Evolutionary conservation across 2,113 vertebrate genomes (phyloP), one percentile per base, ranked within the genome.

Genomic region (Astur gentilis): DNA sequence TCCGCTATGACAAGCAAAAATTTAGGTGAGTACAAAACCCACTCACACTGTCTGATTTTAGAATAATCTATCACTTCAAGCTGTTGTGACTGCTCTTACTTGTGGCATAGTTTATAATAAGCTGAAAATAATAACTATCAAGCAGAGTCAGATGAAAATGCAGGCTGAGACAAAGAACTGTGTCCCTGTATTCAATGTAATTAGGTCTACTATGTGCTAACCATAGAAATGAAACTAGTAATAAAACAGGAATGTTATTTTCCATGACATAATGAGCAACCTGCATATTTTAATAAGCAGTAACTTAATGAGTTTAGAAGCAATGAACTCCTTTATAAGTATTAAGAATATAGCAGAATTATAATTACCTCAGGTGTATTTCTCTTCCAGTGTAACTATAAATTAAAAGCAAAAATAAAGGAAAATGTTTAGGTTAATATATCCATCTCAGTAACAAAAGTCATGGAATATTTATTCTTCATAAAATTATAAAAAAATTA

Each of bases 241-340:
- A 82, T 96, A 87, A 95, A 93, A 89, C 42, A 75, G 52, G 31
- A 47, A 80, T 62, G n/a, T 47, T 82, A 45, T 96, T 93, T 94
- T 95, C 81, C 21, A 26, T 72, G 73, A 82, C 57, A 89, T 80
- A 95, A 90, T 89, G 70, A 93, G 65, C 44, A 94, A 77, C 49
- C 73, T 69, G 49, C 31, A 25, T 75, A 72, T 80, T 95, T 95
- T 95, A 96, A 89, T 87, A 91, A 85, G 36, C 34, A 76, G 49
- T 92, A 79, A 50, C 73, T 64, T 96, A 89, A 90, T 90, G 73
- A 94, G 65, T 91, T 76, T 87, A 61, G 75, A 89, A 91, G 84
- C 40, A 91, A 87, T 79, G 32, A 87, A 91, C 87, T 76, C 19
- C 23, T 89, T 90, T 91, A 84, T 40, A 65, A 49, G n/a, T 47